Percentiles rank a stretch among this genome's conserved stretches.
Evolutionary conservation across 37 sponge, comb jelly and placozoan species (phyloP).

Genomic region (Petrosia ficiformis): DNA sequence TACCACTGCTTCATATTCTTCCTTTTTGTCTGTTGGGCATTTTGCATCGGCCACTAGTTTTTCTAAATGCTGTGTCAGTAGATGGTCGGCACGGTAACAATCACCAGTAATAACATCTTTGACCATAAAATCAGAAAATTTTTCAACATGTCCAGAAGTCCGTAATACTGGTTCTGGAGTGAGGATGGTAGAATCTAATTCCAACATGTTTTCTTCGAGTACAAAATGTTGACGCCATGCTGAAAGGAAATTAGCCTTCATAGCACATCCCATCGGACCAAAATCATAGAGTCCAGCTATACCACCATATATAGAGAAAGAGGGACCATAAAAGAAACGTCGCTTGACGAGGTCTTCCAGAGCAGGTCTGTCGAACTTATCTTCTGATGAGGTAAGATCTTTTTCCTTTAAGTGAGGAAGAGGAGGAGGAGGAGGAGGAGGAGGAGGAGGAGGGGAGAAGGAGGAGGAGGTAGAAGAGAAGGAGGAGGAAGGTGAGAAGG

Average conservation of each 20-base stretch:
- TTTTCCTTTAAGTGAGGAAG: constrained; percentile 41
- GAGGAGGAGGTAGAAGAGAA: too few relatives aligned
- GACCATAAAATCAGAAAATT: constrained; percentile 95
- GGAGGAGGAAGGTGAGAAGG: too few relatives aligned
- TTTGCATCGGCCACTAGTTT: constrained; percentile 60
- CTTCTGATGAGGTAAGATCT: constrained; percentile 48
- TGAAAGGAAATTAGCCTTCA: constrained; percentile 86
- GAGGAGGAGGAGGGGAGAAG: too few relatives aligned
- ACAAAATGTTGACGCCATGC: constrained; percentile 95
- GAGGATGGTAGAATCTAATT: constrained; percentile 82
- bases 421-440: not conserved
- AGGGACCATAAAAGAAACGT: constrained; percentile 83
- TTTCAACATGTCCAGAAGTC: constrained; percentile 91
- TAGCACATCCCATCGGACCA: constrained; percentile 96
- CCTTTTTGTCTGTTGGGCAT: constrained; percentile 54
- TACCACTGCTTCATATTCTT: constrained; percentile 53
- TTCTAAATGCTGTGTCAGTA: constrained; percentile 76
- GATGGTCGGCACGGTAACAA: constrained; percentile 95
- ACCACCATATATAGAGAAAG: constrained; percentile 95
- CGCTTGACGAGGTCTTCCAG: constrained; percentile 88
- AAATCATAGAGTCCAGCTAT: constrained; percentile 93
- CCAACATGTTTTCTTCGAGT: constrained; percentile 89
- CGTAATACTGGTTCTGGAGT: constrained; percentile 81
- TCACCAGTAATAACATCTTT: constrained; percentile 91
- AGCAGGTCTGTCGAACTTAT: constrained; percentile 64